Evolutionary conservation across 2,797 vertebrate species (phyloP).

Genomic region (Gymnothorax reevesii): DNA sequence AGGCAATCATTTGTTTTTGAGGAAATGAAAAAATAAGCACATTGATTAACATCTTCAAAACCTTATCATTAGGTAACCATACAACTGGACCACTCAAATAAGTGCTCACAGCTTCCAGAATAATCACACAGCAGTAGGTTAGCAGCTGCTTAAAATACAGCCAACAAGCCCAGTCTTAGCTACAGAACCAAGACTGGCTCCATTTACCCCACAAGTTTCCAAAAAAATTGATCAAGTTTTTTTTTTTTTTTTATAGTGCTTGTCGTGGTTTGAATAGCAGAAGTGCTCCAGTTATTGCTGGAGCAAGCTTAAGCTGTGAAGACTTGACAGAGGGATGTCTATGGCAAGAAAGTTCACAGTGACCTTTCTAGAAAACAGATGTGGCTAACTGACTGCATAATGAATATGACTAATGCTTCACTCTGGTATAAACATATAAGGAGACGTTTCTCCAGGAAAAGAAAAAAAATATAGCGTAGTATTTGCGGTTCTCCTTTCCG

Average conservation of each 20-base stretch:
- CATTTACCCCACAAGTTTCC: neutral
- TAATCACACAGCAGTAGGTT: neutral
- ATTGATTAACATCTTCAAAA: neutral
- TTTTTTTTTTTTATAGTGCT: neutral
- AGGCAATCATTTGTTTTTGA: neutral
- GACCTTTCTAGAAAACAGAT: slow-evolving; percentile 2
- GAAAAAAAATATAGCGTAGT: no score
- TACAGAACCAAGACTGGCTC: neutral
- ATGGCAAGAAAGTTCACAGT: neutral
- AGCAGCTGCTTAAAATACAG: neutral
- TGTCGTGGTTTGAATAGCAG: neutral
- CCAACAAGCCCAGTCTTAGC: neutral
- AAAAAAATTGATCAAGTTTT: neutral
- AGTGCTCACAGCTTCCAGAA: neutral
- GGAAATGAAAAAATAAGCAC: neutral
- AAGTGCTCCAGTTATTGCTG: neutral
- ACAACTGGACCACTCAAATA: neutral
- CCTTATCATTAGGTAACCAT: neutral
- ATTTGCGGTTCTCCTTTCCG: neutral
- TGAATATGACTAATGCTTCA: neutral
- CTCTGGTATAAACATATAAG: neutral
- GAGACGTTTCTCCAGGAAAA: neutral
- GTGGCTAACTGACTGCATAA: neutral
- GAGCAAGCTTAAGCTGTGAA: neutral
- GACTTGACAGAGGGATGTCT: neutral